A percentile compares a stretch with the other conserved stretches of the same genome.
Evolutionary conservation across 1,140 invertebrate species (phyloP).

Genomic region (Drosophila varians): DNA sequence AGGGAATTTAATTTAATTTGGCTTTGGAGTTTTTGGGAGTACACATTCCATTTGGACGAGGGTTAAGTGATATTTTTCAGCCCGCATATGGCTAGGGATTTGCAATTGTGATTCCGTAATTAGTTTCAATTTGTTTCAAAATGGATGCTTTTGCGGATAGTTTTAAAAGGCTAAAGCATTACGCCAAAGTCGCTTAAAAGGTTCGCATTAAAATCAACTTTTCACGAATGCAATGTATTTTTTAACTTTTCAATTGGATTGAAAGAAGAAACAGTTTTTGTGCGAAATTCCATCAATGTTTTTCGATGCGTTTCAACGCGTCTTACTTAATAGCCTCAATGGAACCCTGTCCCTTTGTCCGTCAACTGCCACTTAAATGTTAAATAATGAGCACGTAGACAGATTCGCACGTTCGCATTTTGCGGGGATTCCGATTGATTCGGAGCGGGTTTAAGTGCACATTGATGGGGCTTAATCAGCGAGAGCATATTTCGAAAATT

Average conservation of each 20-base stretch:
- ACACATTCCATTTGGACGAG: slow-evolving; percentile 1
- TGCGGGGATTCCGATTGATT: slow-evolving; percentile 27
- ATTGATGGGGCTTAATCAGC: slow-evolving; percentile 68
- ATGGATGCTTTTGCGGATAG: not conserved
- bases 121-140: slow-evolving; percentile 32
- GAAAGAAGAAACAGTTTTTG: not conserved
- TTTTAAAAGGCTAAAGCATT: not conserved
- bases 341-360: slow-evolving; percentile 4
- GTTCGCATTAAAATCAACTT: not conserved
- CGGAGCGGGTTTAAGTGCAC: slow-evolving; percentile 49
- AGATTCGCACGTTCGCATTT: slow-evolving; percentile 50
- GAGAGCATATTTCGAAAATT: slow-evolving; percentile 54
- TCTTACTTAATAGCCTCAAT: slow-evolving; percentile 18
- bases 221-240: not conserved
- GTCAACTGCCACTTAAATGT: slow-evolving; percentile 55
- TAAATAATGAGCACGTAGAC: slow-evolving; percentile 63
- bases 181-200: not conserved
- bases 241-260: not conserved
- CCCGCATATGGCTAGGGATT: slow-evolving; percentile 21
- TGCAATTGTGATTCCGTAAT: slow-evolving; percentile 48
- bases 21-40: slow-evolving; percentile 23
- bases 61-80: slow-evolving; percentile 33
- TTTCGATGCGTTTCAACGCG: not conserved
- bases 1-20: slow-evolving; percentile 60
- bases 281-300: not conserved